Base-by-base conservation (phyloP, 2,113 vertebrate genomes). In the Crotalus helleri region DNA sequence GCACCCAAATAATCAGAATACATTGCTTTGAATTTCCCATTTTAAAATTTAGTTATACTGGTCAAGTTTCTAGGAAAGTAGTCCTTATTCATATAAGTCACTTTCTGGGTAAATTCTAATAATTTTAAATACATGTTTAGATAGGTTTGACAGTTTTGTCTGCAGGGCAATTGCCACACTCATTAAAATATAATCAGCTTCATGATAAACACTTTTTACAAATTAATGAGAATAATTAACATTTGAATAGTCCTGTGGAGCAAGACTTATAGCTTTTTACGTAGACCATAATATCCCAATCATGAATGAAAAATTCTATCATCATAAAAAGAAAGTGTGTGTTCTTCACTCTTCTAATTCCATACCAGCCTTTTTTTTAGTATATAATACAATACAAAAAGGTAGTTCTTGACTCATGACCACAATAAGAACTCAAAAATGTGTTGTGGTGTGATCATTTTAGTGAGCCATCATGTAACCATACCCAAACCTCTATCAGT, bases 141-240 rank as follows among this genome's bases (percentile, higher is more conserved):
- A 91, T 64, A 92, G 54, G 51, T 88, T 91, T 86, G 92, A 93
- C 55, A 95, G 88, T 89, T 95, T 92, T 39, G 85, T 95, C 93
- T 87, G 24, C 58, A 89, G 91, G 93, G 46, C 17, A 94, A 46
- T 92, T 93, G 95, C 92, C 95, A 93, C 13, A 91, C 85, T 96
- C 94, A 95, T 96, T 96, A 96, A 96, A 95, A 96, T 91, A 95
- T 88, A 96, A 95, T 95, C 94, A 95, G 55, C 21, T 92, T 51
- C 88, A 92, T 89, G 92, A 95, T 17, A 95, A 96, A 64, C 81
- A 88, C 39, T 95, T 91, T 94, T 96, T 96, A 95, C 58, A 95
- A 92, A 58, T 93, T 95, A 95, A 97, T 89, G 92, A 95, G 91
- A 94, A 94, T 95, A 96, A 95, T 96, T 95, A 96, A 88, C 92